phyloP scores from a whole-genome alignment of 2,113 vertebrate genomes.

The Gila orcuttii region DNA sequence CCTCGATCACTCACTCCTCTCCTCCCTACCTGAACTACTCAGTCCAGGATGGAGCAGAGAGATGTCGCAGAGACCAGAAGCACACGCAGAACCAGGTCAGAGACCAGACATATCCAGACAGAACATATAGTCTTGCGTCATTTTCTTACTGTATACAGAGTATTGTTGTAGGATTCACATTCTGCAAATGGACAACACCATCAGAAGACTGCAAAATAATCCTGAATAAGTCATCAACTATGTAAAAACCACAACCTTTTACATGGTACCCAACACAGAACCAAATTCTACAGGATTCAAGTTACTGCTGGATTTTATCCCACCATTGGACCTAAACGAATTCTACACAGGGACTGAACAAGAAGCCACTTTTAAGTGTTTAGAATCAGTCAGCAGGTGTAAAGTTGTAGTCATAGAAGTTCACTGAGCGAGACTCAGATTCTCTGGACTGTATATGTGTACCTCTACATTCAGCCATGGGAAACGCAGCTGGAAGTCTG shows the following conservation, averaged over 20 bases:
- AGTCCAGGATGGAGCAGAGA: conserved; percentile 26
- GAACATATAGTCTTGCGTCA: neutral
- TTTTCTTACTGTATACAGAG: neutral
- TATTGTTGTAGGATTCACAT: neutral
- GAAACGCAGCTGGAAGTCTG: conserved; percentile 83
- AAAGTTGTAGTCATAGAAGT: neutral
- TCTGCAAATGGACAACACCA: neutral
- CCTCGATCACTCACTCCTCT: neutral
- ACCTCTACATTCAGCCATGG: conserved; percentile 74
- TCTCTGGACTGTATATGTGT: conserved; percentile 24
- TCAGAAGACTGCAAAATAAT: neutral
- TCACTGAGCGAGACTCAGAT: neutral
- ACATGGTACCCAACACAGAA: neutral
- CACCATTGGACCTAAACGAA: neutral
- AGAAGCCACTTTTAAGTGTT: neutral
- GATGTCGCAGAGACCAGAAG: conserved; percentile 5
- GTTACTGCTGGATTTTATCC: neutral
- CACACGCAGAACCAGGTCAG: neutral
- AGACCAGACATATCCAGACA: neutral
- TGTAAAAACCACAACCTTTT: neutral
- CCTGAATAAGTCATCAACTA: neutral
- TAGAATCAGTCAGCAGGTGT: neutral
- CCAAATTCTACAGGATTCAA: neutral
- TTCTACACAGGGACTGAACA: neutral
- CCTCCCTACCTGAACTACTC: conserved; percentile 30